phyloP scores from a whole-genome alignment of 35 echinoderm and acorn worm genomes.

The Apostichopus parvimensis region DNA sequence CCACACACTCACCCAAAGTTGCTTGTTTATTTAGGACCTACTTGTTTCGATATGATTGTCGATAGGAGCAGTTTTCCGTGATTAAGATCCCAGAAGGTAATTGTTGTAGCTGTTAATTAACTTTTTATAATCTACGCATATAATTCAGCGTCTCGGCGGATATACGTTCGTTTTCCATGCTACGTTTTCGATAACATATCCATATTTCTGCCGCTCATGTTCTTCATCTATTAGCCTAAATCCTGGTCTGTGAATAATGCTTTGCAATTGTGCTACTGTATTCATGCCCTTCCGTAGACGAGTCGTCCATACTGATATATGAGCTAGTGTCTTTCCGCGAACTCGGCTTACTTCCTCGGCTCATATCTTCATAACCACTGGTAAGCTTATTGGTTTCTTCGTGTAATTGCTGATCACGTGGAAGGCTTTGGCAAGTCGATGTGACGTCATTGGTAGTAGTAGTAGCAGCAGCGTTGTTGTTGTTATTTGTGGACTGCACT shows the following conservation, averaged over 20 bases:
- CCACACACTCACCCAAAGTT: too few relatives aligned
- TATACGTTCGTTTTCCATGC: too few relatives aligned
- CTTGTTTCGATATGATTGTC: too few relatives aligned
- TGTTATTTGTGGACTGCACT: not conserved
- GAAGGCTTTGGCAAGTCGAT: not conserved
- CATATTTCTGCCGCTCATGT: too few relatives aligned
- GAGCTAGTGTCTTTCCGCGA: not conserved
- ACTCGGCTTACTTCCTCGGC: not conserved
- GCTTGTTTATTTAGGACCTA: too few relatives aligned
- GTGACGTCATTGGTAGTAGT: not conserved
- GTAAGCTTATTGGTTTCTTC: not conserved
- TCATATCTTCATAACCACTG: slow-evolving; percentile 40
- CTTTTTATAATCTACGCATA: too few relatives aligned
- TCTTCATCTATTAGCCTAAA: not conserved
- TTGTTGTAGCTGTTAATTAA: too few relatives aligned
- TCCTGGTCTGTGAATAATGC: slow-evolving; percentile 1
- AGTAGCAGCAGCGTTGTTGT: not conserved
- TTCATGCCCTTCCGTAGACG: not conserved
- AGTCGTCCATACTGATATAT: slow-evolving; percentile 23
- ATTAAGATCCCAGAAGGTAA: too few relatives aligned
- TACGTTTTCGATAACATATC: too few relatives aligned
- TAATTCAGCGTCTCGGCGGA: too few relatives aligned
- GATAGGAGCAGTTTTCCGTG: too few relatives aligned
- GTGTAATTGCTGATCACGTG: not conserved
- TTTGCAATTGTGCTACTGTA: slow-evolving; percentile 38